phyloP scores from a whole-genome alignment of 2,888 invertebrate species.

The Rotaria sp. region DNA sequence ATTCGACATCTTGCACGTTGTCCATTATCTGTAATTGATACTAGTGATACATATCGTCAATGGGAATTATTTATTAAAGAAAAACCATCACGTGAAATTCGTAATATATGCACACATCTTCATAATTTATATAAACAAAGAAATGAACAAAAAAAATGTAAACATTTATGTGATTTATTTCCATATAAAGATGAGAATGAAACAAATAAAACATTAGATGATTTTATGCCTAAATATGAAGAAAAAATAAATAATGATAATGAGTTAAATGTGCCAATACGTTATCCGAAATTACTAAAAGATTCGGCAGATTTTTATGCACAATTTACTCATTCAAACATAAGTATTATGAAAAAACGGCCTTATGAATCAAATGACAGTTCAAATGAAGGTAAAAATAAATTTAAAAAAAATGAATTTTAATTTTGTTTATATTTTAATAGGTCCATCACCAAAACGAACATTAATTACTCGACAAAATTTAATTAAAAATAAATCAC shows the following conservation, averaged over 20 bases:
- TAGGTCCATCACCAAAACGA: conserved; percentile 27
- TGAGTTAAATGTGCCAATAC: not conserved
- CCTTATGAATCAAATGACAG: not conserved
- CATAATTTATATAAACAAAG: not conserved
- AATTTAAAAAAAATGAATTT: not conserved
- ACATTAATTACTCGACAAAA: conserved; percentile 27
- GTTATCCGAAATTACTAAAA: not conserved
- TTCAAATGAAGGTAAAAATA: not conserved
- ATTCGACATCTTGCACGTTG: not conserved
- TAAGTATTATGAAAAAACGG: conserved; percentile 31
- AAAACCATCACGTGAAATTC: not conserved
- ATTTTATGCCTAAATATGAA: not conserved
- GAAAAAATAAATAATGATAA: not conserved
- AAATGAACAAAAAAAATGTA: not conserved
- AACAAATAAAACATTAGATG: not conserved
- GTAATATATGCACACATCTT: not conserved
- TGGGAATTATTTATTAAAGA: not conserved
- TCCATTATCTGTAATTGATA: not conserved
- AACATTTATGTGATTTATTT: not conserved
- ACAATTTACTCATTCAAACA: not conserved
- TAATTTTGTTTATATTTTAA: not conserved
- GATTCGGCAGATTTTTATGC: not conserved
- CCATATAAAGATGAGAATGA: not conserved
- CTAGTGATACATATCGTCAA: not conserved
- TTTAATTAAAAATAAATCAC: conserved; percentile 20